Evolutionary conservation across 2,888 invertebrate genomes (phyloP), one percentile per base, ranked within the genome.

Genomic region (Neocrepidodera transversa): DNA sequence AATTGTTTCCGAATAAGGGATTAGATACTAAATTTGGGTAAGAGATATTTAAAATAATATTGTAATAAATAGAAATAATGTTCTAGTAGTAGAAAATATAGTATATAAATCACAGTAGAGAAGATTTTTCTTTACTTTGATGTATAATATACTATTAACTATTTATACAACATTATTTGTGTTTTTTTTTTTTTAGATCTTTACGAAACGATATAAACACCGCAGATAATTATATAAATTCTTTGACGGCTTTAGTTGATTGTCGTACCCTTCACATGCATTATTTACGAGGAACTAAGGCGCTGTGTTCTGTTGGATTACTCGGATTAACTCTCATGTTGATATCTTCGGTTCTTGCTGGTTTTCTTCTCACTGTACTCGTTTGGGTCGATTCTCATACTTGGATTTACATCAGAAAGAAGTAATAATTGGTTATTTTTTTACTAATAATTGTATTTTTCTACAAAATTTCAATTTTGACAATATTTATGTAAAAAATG

Each of bases 311-410:
- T 73, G 88, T 90, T 2, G 91, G 93, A 32, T 78, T 95, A 79
- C 84, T 87, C 78, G 95, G 93, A 51, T 80, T 94, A 65, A 89
- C 91, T 1, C 86, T 96, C 56, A 93, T 97, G 86, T 83, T 97
- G 69, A 82, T 92, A 59, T 93, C 95, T 23, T 90, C 95, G 60
- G 86, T 93, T 32, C 87, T 91, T 32, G 92, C 95, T 26, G 96
- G 96, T 8, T 85, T 97, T 66, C 84, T 96, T 70, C 89, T 97
- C 78, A 95, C 96, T 0, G 87, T 95, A 23, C 88, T 96, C 70
- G 95, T 96, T 49, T 92, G 96, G 85, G 90, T 97, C 52, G 95
- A 96, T 77, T 96, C 95, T 2, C 95, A 96, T 75, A 95, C 96
- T 6, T 97, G 97, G 96, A 95, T 96, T 77, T 95, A 96, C 76